Evolutionary conservation across 2,888 invertebrate species (phyloP).

Genomic region (Dryococelus australis): DNA sequence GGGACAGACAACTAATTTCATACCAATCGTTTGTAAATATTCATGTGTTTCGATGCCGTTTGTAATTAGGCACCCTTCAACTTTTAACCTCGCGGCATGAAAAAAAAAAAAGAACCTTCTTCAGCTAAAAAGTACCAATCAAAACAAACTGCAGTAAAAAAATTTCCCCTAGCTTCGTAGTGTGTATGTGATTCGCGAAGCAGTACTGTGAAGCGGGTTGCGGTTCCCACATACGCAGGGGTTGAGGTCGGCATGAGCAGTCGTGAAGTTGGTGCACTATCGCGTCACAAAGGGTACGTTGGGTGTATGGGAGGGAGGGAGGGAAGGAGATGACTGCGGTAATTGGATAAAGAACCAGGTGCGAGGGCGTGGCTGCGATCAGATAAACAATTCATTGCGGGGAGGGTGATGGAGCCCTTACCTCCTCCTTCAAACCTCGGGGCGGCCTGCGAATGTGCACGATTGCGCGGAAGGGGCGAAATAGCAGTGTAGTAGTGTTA

Average conservation of each 20-base stretch:
- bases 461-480: too few relatives aligned
- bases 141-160: neutral
- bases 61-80: neutral
- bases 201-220: neutral
- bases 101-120: neutral
- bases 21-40: neutral
- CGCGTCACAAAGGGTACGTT: too few relatives aligned
- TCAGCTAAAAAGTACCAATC: neutral
- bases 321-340: too few relatives aligned
- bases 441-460: too few relatives aligned
- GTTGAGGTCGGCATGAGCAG: neutral
- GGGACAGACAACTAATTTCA: too few relatives aligned
- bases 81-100: neutral
- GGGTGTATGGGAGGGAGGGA: too few relatives aligned
- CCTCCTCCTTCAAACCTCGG: too few relatives aligned
- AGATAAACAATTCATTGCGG: too few relatives aligned
- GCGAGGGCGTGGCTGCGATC: too few relatives aligned
- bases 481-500: too few relatives aligned
- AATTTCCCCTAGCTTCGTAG: neutral
- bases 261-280: neutral
- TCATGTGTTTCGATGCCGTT: neutral
- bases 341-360: too few relatives aligned
- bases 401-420: too few relatives aligned
- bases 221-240: neutral
- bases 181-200: neutral